Evolutionary conservation across 2,888 invertebrate species (phyloP).

Genomic region (Dolichomitus sp.): DNA sequence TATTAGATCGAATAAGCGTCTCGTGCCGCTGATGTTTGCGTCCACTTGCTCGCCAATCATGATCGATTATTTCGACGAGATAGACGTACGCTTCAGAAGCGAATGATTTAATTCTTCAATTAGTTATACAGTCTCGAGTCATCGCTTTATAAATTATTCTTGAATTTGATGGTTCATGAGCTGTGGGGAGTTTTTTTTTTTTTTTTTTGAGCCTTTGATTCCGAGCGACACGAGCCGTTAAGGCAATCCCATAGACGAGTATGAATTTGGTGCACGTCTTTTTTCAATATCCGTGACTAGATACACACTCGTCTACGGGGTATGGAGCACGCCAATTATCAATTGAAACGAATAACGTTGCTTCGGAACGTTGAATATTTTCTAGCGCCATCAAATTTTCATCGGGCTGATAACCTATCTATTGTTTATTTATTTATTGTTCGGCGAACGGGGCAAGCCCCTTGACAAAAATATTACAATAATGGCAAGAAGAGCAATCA

Average conservation of each 20-base stretch:
- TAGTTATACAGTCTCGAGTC: constrained; percentile 25
- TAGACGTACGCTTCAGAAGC: constrained; percentile 31
- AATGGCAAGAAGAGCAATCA: too few species aligned
- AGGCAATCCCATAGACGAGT: constrained; percentile 92
- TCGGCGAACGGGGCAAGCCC: too few species aligned
- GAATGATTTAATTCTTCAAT: constrained; percentile 64
- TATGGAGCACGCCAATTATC: constrained; percentile 73
- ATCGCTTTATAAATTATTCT: background rate
- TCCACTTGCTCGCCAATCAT: constrained; percentile 55
- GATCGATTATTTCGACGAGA: constrained; percentile 56
- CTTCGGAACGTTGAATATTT: background rate
- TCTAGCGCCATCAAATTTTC: background rate
- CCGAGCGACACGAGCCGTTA: constrained; percentile 73
- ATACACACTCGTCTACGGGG: constrained; percentile 96
- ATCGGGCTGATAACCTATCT: background rate
- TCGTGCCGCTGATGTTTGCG: background rate
- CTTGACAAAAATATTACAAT: too few species aligned
- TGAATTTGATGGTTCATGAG: constrained; percentile 4
- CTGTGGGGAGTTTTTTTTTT: background rate
- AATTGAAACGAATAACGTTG: background rate
- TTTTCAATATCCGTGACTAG: constrained; percentile 90
- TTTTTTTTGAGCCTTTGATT: constrained; percentile 19
- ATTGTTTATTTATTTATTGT: too few species aligned
- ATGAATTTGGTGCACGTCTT: constrained; percentile 92
- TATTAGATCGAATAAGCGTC: background rate